Base-by-base conservation (phyloP, 2,113 vertebrate genomes). In the Eira barbara region DNA sequence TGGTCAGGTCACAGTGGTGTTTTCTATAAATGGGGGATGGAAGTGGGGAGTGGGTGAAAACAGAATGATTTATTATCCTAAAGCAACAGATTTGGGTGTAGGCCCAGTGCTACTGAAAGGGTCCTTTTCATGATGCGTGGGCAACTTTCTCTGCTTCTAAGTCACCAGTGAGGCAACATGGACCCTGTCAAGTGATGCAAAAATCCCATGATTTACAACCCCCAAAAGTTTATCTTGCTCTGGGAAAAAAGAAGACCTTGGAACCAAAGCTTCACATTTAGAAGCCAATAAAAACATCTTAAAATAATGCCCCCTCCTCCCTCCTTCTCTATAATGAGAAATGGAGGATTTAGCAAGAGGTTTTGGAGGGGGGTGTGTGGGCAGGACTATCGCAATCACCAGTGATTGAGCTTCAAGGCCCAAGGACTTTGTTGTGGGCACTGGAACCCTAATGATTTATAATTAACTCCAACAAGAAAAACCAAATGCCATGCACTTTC, bases 281-380 rank as follows among this genome's bases (percentile, higher is more conserved):
- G 4, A 98, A 98, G 99, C 99, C 99, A 99, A 99, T 98, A 99
- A 99, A 99, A 99, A 99, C 99, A 99, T 99, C 99, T 99, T 99
- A 99, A 99, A 99, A 99, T 99, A 99, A 99, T 98, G 97, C 99
- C 99, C 99, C 98, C 98, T 98, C 98, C 98, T 98, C 98, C 98
- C 96, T 98, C 94, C 73, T 80, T 18, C 69, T 96, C 76, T 82
- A 78, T 89, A 98, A 98, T 98, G 98, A 98, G 98, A 97, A 98
- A 98, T 97, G 98, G 98, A 98, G 97, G 89, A 98, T 98, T 97
- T 98, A 99, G 98, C 95, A 98, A 98, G 98, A 97, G 97, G 97
- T 94, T 17, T 55, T 17, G 17, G 91, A 97, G 61, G 97, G 96
- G 52, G 97, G 96, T 94, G 76, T 98, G 97, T 95, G 98, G 98